Evolutionary conservation across 2,888 invertebrate species (phyloP), one percentile per base, ranked within the genome.

Genomic region (Acanthoscelides obtectus): DNA sequence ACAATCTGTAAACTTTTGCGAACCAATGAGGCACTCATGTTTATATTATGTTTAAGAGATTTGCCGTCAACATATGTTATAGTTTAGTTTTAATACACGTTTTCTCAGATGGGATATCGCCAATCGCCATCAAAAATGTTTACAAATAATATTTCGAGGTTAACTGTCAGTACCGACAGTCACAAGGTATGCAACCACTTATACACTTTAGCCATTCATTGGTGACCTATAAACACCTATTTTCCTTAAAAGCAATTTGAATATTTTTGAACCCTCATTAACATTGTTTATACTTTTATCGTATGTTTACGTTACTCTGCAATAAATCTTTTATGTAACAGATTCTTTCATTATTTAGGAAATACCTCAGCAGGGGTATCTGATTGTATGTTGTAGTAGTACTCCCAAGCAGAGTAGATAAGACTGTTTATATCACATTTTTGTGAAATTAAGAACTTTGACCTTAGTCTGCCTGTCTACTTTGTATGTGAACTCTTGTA

Each of bases 11-110:
- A 80, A 72, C 82, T 81, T 77, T 83, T 81, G 71, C 81, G 79
- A 70, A 84, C 83, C 69, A 84, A 75, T 12, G 83, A 78, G 64
- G 82, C 79, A 75, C 84, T 84, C 85, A 85, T 85, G 65, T 70
- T 73, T 21, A 64, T 22, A 20, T 66, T 20, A 66, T 20, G 2
- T 1, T 17, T 22, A 66, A 66, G 22, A 19, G 8, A 66, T 45
- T 12, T 12, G 12, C 5, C 1, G 6, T 45, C 17, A 45, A 45
- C 17, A 45, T 17, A 45, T 45, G 6, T 12, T 45, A 45, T 6
- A 25, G 6, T 25, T 3, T 6, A 25, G 25, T 25, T 25, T 25
- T 25, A 25, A 25, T 5, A 6, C 25, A 3, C 6, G 3, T 25
- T 25, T 25, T 5, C 4, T 3, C 6, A 25, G 25, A 25, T 25